These are phyloP conservation scores for Leptodactylus fuscus DNA, from an alignment of 2,113 vertebrate species.

Conservation along the genomic window DNA sequence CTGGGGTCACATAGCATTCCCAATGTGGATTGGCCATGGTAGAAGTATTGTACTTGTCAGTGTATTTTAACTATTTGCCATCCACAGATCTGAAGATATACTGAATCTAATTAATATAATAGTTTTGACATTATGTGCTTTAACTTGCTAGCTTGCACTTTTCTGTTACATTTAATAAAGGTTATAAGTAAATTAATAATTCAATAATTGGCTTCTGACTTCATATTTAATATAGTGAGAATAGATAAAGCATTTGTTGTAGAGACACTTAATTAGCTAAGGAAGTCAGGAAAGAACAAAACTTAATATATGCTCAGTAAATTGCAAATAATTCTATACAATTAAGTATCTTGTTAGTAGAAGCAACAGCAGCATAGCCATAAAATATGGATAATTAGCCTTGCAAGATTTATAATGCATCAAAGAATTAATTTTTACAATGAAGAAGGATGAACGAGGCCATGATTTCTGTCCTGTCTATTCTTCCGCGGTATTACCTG, in stretches of 20 bases:
- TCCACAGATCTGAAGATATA: too few relatives aligned
- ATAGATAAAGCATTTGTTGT: conserved; percentile 8
- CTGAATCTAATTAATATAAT: background rate
- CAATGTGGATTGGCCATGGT: too few relatives aligned
- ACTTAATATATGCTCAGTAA: background rate
- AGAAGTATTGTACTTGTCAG: too few relatives aligned
- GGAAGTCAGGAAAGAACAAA: background rate
- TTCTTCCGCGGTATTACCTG: background rate
- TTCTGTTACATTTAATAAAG: conserved; percentile 10
- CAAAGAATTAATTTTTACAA: background rate
- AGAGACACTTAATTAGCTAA: conserved; percentile 20
- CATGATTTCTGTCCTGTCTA: background rate
- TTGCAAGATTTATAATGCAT: conserved; percentile 1
- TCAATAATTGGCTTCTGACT: conserved; percentile 17
- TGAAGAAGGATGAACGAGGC: background rate
- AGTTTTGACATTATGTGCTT: background rate
- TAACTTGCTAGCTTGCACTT: background rate
- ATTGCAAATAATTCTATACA: background rate
- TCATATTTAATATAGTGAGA: conserved; percentile 1
- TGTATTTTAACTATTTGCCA: too few relatives aligned
- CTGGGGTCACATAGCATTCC: too few relatives aligned
- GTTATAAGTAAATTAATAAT: conserved; percentile 34
- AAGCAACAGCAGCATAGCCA: background rate
- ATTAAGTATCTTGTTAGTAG: conserved; percentile 5
- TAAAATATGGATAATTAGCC: conserved; percentile 20